Evolutionary conservation across 2,113 vertebrate species (phyloP).

Genomic region (Gymnarchus niloticus): DNA sequence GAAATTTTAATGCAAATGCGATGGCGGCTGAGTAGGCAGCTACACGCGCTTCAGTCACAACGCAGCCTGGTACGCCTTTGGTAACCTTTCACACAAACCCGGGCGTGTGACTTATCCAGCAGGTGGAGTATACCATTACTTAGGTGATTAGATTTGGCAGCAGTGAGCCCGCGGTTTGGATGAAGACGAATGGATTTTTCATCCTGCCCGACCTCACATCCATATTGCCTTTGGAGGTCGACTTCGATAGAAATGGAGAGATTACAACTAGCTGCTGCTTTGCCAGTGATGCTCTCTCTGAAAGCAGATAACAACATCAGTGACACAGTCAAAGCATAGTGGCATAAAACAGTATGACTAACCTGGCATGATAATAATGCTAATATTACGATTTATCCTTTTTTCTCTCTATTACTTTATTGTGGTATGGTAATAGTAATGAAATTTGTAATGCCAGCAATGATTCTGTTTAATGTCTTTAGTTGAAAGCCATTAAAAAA

Average conservation of each 20-base stretch:
- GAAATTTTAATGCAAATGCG: conserved; percentile 10
- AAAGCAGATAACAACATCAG: neutral
- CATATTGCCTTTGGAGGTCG: conserved; percentile 11
- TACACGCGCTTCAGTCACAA: too few relatives aligned
- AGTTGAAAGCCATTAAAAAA: neutral
- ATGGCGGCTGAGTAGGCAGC: neutral
- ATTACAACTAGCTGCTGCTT: neutral
- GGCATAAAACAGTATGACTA: neutral
- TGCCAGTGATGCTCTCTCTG: neutral
- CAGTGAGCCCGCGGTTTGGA: neutral
- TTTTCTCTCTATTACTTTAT: neutral
- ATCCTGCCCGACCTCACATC: neutral
- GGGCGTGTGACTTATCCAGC: neutral
- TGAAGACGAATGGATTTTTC: conserved; percentile 7
- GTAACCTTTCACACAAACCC: neutral
- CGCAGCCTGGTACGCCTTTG: neutral
- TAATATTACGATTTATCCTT: neutral
- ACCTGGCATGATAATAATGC: neutral
- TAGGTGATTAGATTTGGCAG: conserved; percentile 16
- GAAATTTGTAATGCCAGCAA: neutral
- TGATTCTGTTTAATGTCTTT: neutral
- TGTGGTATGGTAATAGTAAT: neutral
- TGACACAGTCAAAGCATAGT: neutral
- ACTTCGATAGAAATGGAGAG: neutral
- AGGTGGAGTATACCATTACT: conserved; percentile 3